Evolutionary conservation across 2,888 invertebrate genomes (phyloP), one percentile per base, ranked within the genome.

Genomic region (Agrypnus murinus): DNA sequence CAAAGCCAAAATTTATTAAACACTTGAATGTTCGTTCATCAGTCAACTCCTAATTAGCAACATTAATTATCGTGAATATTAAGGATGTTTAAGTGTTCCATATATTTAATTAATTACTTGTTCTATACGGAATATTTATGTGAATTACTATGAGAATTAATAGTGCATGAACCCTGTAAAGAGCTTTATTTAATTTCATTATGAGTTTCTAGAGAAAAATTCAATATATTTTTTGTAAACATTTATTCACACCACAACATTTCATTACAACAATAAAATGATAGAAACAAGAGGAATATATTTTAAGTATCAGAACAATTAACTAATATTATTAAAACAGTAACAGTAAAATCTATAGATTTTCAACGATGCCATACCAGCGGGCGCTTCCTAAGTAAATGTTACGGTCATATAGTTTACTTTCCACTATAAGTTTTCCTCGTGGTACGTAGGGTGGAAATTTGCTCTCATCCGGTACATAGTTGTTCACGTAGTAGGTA

Each of bases 401-500:
- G 6, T 66, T 58, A 4, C 65, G 46, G 10, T 66, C 40, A 19
- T 48, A 66, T 1, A 48, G 38, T 46, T 58, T 48, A 14, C 46
- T 25, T 15, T 66, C 48, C 14, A 67, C 67, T 9, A 59, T 15
- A 10, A 67, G 40, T 55, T 60, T 67, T 32, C 67, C 67, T 32
- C 46, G 36, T 5, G 67, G 67, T 17, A 53, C 60, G 19, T 34
- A 67, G 19, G 53, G 10, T 12, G 67, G 60, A 53, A 67, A 67
- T 34, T 67, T 67, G 38, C 31, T 32, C 50, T 67, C 65, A 19
- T 66, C 65, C 6, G 65, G 65, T 38, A 5, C 48, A 38, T 66
- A 66, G 48, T 66, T 66, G 58, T 15, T 59, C 17, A 66, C 58
- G 48, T 66, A 58, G 48, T 66, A 67, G 40, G 32, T 50, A 53